Evolutionary conservation across 2,888 invertebrate species (phyloP), one percentile per base, ranked within the genome.

Genomic region (Synergus gifuensis): DNA sequence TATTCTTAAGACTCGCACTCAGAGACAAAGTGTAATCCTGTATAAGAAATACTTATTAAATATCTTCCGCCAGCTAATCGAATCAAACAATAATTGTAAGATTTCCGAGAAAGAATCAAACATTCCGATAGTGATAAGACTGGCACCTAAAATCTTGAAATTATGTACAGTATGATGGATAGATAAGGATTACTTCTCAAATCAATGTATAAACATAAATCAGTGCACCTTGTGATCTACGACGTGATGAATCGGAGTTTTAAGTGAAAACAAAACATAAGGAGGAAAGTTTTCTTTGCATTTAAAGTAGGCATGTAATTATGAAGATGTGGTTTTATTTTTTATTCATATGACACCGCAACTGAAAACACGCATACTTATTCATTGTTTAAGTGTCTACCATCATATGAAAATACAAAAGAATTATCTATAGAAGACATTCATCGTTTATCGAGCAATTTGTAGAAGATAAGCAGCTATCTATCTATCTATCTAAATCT

Each of bases 201-300:
- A 63, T 63, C 22, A 63, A 63, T 36, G 28, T 63, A 63, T 63
- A 63, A 63, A 63, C 63, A 63, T 8, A 36, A 40, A 36, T 63
- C 63, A 63, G 63, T 63, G 63, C 36, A 63, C 63, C 63, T 63
- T 40, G 63, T 63, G 63, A 63, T 40, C 63, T 14, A 16, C 63
- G 63, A 40, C 8, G 63, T 63, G 63, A 40, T 40, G 63, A 16
- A 28, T 16, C 63, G 40, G 36, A 63, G 36, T 63, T 63, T 63
- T 63, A n/a, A 63, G 63, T 63, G 63, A 54, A 54, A 54, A 54
- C n/a, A 2, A 54, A n/a, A 54, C n/a, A 54, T n/a, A n/a, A n/a
- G n/a, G n/a, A 54, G 14, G 3, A 54, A 0, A 54, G n/a, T 54
- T 54, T n/a, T 54, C 54, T n/a, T n/a, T n/a, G n/a, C 2, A 9